Evolutionary conservation across 2,888 invertebrate species (phyloP), one percentile per base, ranked within the genome.

Genomic region (Eupithecia centaureata): DNA sequence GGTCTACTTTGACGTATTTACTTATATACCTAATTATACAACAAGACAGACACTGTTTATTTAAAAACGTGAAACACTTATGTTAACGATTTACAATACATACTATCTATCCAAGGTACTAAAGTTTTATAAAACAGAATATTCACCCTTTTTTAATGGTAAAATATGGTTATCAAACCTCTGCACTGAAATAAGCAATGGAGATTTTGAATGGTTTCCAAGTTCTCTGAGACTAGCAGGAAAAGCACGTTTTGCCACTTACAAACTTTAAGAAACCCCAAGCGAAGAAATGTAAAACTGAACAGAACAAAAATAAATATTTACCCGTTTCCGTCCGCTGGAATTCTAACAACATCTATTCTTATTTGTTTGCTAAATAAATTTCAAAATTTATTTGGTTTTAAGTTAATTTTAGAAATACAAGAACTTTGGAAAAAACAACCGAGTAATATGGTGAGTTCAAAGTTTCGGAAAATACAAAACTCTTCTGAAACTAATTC

Each of bases 401-500:
- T 33, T 0, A 32, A 32, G 30, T 33, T 32, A 18, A 32, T 12
- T 32, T n/a, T 4, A 57, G 18, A 57, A 33, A 57, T 32, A 57
- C n/a, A n/a, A n/a, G n/a, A 33, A 57, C 32, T 32, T n/a, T 10
- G 1, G 15, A 30, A 28, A 54, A 7, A 12, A 32, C 4, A 3
- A 5, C n/a, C 30, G 30, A 10, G 22, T 5, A 57, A 57, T 13
- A 2, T 57, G 12, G 32, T 47, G 10, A 42, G 38, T 18, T 47
- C 4, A 47, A 22, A 32, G 13, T 15, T 61, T 51, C 32, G 13
- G 7, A 42, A 32, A 38, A n/a, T 12, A 27, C 32, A 15, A 10
- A 52, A 33, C 33, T 25, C 61, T 35, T 12, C 25, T 12, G 33
- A 73, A 72, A 75, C 78, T 77, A 73, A 75, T 76, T 67, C 68